Base-by-base conservation (phyloP, 2,888 invertebrate genomes). In the Standfussiana lucernea region DNA sequence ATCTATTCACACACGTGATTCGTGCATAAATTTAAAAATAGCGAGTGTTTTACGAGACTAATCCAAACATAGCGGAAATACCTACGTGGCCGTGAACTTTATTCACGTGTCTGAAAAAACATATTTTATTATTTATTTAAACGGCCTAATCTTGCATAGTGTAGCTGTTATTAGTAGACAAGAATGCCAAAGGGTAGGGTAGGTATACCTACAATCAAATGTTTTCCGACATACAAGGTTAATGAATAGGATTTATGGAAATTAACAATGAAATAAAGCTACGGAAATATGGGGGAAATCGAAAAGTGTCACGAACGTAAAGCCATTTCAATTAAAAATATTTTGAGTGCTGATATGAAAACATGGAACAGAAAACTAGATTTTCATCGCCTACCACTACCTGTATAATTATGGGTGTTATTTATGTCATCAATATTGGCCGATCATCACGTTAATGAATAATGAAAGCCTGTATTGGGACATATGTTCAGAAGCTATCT, bases 51-150 rank as follows among this genome's bases (percentile, higher is more conserved):
- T 28, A 47, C 28, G n/a, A 35, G 8, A 64, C 50, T 67, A 35
- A 59, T 28, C 28, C 24, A 47, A 47, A 45, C 62, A 53, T 56
- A 35, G 42, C 45, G 24, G 10, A 45, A 65, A 67, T 13, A 59
- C 18, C 18, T 56, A 62, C 35, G 37, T 50, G 72, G 28, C 72
- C 79, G 11, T 83, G 83, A 75, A 83, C 75, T 83, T 82, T 64
- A 18, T 32, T 56, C 70, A 77, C 62, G 59, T 74, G 64, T 68
- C 37, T 53, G 42, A 40, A 66, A 65, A 59, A 32, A 37, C 28
- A 45, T 47, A 18, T 47, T 10, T 42, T 59, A 79, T 62, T 42
- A 75, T 71, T 67, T 80, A 42, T 67, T 70, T 70, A 53, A 47
- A 71, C 62, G 47, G n/a, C 32, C 37, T 32, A 32, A n/a, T 28